These are phyloP conservation scores for Melanotus villosus DNA, from an alignment of 2,888 invertebrate genomes.

Conservation along the genomic window DNA sequence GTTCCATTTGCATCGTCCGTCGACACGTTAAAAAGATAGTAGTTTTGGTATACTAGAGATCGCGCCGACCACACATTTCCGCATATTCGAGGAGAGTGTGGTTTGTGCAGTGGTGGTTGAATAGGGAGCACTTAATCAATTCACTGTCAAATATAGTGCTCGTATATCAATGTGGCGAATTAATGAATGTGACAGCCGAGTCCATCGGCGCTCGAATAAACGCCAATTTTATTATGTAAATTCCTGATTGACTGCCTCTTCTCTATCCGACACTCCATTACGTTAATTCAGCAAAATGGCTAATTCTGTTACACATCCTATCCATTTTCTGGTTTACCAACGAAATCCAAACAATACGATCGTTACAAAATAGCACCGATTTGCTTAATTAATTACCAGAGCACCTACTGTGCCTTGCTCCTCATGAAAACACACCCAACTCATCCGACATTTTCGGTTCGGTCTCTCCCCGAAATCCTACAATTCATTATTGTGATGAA, in stretches of 20 bases:
- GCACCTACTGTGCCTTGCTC: not conserved
- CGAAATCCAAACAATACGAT: slow-evolving; percentile 26
- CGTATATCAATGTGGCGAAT: slow-evolving; percentile 62
- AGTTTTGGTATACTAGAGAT: not conserved
- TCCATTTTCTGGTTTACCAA: slow-evolving; percentile 23
- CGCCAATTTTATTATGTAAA: slow-evolving; percentile 60
- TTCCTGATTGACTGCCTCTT: slow-evolving; percentile 53
- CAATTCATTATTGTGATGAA: slow-evolving; percentile 16
- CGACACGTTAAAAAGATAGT: slow-evolving; percentile 13
- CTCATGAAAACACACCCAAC: slow-evolving; percentile 5
- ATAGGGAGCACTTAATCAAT: slow-evolving; percentile 61
- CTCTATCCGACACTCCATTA: slow-evolving; percentile 42
- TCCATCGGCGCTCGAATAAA: slow-evolving; percentile 56
- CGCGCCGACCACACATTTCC: not conserved
- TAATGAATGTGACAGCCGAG: slow-evolving; percentile 61
- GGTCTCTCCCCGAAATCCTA: not conserved
- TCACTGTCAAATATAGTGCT: slow-evolving; percentile 62
- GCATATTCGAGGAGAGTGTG: not conserved
- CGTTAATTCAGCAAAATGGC: slow-evolving; percentile 43
- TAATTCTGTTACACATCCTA: slow-evolving; percentile 30
- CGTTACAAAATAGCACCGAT: slow-evolving; percentile 13
- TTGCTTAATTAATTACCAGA: slow-evolving; percentile 17
- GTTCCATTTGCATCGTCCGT: not conserved
- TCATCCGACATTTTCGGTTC: not conserved
- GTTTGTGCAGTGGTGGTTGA: slow-evolving; percentile 25